Percentiles rank a stretch among this genome's conserved stretches.
These are phyloP conservation scores for Antigone vipio DNA, from an alignment of 2,113 vertebrate genomes.

Conservation along the genomic window DNA sequence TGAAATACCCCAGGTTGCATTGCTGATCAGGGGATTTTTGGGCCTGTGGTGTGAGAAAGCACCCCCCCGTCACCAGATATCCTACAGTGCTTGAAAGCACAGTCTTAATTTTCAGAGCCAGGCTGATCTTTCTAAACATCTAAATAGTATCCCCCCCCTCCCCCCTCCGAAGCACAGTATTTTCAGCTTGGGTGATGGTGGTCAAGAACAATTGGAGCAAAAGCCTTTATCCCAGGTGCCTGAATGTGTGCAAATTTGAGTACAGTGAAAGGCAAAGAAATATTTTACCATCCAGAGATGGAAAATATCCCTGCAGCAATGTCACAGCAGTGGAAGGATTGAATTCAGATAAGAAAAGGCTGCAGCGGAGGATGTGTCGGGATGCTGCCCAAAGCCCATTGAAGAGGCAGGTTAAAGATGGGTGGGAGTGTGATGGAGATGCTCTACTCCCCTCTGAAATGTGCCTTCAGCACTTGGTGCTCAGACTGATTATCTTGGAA, in stretches of 20 bases:
- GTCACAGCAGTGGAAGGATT: not conserved
- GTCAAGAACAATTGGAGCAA: not conserved
- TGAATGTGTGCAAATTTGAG: not conserved
- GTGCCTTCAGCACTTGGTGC: not conserved
- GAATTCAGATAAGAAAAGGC: not conserved
- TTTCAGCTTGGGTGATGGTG: not conserved
- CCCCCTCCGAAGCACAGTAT: rapidly evolving
- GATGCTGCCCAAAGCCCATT: not conserved
- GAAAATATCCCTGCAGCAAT: not conserved
- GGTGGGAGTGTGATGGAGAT: not conserved
- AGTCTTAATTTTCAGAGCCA: not conserved
- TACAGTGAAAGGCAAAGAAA: not conserved
- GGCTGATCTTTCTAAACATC: not conserved
- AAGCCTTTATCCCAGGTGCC: not conserved
- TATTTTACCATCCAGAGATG: not conserved
- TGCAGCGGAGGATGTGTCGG: not conserved
- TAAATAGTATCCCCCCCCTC: not conserved
- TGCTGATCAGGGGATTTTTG: not conserved
- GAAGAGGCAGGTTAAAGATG: not conserved
- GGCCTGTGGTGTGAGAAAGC: not conserved
- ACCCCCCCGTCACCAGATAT: not conserved
- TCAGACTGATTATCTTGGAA: not conserved
- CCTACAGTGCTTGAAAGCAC: not conserved
- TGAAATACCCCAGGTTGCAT: not conserved
- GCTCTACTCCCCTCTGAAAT: not conserved